A percentile compares a stretch with the other conserved stretches of the same genome.
phyloP scores from a whole-genome alignment of 92 coral and sea anemone genomes.

The Epizoanthus scotinus region DNA sequence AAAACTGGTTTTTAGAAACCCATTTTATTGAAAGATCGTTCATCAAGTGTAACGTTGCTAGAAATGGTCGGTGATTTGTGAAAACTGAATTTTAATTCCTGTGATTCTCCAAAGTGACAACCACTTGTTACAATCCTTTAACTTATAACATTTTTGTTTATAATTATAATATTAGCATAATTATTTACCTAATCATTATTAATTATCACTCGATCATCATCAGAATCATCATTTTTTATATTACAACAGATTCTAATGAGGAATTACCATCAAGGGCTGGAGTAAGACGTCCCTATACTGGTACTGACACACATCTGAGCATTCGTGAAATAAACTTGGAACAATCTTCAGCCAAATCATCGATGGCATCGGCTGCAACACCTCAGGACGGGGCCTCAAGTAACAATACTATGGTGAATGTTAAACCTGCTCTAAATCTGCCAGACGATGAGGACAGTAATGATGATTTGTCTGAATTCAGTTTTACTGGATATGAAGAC shows the following conservation, averaged over 20 bases:
- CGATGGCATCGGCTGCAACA: constrained; percentile 8
- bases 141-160: too few species aligned
- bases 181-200: neutral
- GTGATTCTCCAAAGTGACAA: too few species aligned
- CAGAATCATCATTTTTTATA: neutral
- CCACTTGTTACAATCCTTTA: too few species aligned
- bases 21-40: too few species aligned
- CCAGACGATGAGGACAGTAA: constrained; percentile 36
- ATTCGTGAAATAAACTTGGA: constrained; percentile 8
- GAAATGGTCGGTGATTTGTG: too few species aligned
- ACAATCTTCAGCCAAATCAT: neutral
- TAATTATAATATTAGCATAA: too few species aligned
- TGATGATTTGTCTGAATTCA: constrained; percentile 51
- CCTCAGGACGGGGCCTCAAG: constrained; percentile 22
- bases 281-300: neutral
- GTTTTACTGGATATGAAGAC: constrained; percentile 40
- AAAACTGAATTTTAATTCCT: too few species aligned
- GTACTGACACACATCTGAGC: constrained; percentile 1
- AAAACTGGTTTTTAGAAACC: too few species aligned
- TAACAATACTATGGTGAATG: constrained; percentile 37
- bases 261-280: neutral
- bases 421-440: constrained; percentile 27
- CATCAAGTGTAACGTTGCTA: too few species aligned
- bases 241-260: constrained; percentile 11
- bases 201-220: neutral